A percentile compares a stretch with the other conserved stretches of the same genome.
Conservation (phyloP, 1,140 invertebrate species). For the Neuroterus valhalla region DNA sequence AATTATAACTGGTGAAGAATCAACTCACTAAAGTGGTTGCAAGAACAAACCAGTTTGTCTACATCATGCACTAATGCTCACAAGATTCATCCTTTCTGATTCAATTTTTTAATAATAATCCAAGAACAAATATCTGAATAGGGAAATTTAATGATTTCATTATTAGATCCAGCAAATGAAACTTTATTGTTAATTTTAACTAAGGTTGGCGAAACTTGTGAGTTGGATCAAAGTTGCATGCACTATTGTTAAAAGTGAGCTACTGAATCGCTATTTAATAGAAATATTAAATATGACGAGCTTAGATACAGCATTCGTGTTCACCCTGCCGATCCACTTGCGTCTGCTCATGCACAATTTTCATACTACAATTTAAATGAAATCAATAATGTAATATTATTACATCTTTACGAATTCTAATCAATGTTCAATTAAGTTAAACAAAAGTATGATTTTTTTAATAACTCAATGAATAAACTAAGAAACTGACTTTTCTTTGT, state of each 20-base stretch:
- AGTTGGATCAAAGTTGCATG: constrained; percentile 66
- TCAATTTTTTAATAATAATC: not conserved
- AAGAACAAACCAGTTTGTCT: constrained; percentile 34
- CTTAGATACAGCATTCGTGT: constrained; percentile 75
- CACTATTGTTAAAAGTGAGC: constrained; percentile 77
- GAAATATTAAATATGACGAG: constrained; percentile 73
- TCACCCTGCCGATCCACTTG: constrained; percentile 63
- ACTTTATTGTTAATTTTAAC: not conserved
- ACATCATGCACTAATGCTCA: constrained; percentile 42
- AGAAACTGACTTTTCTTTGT: not conserved
- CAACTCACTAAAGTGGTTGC: constrained; percentile 34
- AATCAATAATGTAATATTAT: not conserved
- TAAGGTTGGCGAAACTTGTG: constrained; percentile 61
- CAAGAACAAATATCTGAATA: no score
- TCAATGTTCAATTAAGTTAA: no score
- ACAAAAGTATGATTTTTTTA: no score
- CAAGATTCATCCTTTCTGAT: constrained; percentile 39
- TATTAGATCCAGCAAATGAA: not conserved
- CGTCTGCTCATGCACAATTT: constrained; percentile 56
- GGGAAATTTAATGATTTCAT: not conserved
- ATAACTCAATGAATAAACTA: no score
- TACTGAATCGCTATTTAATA: constrained; percentile 73
- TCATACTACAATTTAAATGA: constrained; percentile 17
- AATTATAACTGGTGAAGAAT: constrained; percentile 30
- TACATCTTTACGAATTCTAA: no score